Base-by-base conservation (phyloP, 2,797 vertebrate genomes). In the Synaphobranchus kaupii region DNA sequence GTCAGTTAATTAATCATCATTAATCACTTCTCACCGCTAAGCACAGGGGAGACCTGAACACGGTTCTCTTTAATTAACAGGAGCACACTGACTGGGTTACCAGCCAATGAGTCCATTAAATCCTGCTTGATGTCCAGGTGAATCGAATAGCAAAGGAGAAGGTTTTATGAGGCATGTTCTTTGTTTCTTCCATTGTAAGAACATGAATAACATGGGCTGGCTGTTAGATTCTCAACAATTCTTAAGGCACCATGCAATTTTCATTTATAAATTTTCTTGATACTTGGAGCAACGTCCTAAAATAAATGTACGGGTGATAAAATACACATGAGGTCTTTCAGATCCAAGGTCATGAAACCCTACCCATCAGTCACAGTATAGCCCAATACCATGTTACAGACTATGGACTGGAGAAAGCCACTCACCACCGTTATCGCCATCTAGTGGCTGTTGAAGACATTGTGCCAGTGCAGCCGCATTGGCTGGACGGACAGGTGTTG, bases 1-100 rank as follows among this genome's bases (percentile, higher is more conserved):
- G 28, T 73, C 68, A 73, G 68, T 73, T 34, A 17, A 73, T 73
- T 73, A 34, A 73, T 73, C 68, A 73, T 73, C 68, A 73, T 73
- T 31, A 73, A 73, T 73, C 68, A 73, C 68, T 13, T 31, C 28
- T 73, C 68, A 39, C 68, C 31, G 31, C 68, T 39, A 73, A 39
- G 4, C 28, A 34, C 68, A 39, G 68, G 31, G 28, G 31, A 73
- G 28, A 73, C 25, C 12, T 34, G n/a, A 73, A 73, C 68, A 31
- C 17, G 28, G 20, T 31, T 73, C 31, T 73, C 31, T 73, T 73
- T 31, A 73, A 73, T 39, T 34, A 39, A 73, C 28, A 73, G 4
- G 31, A 3, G 4, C 34, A 31, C 68, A 73, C 28, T 39, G 31
- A 73, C 68, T 3, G 31, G 68, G 68, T 39, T 31, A 73, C 68